Evolutionary conservation across 2,797 vertebrate genomes (phyloP), one percentile per base, ranked within the genome.

Genomic region (Spatula clypeata): DNA sequence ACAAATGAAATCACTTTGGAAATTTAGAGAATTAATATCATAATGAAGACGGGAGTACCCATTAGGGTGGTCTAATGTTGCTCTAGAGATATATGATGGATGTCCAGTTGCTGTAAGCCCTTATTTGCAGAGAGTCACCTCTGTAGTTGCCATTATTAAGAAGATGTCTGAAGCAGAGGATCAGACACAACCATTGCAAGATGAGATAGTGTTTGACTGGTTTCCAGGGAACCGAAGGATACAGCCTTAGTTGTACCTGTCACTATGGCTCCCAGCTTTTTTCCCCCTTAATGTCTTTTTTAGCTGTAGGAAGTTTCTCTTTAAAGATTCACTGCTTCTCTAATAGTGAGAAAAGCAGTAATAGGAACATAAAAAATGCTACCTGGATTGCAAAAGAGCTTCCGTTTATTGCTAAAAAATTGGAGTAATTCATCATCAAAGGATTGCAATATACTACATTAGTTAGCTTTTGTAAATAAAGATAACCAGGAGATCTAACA

Each of bases 1-100:
- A 99, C 97, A 98, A 99, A 99, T 99, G 98, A 99, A 99, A 99
- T 99, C 98, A 98, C 98, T 99, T 99, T 98, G 98, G 98, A 99
- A 99, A 99, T 98, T 97, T 97, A 97, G 98, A 98, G 99, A 99
- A 99, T 99, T 99, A 99, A 99, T 99, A 99, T 98, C 99, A 99
- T 99, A 99, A 99, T 99, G 99, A 99, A 99, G 99, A 98, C 98
- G 96, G 93, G 98, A 99, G 98, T 98, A 98, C 98, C 99, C 98
- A 99, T 99, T 99, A 99, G 99, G 98, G 98, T 98, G 98, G 99
- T 98, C 98, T 99, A 99, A 99, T 99, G 99, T 99, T 98, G 98
- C 99, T 99, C 99, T 98, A 98, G 99, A 99, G 99, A 98, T 98
- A 98, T 98, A 98, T 99, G 99, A 99, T 99, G 99, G 99, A 99